phyloP scores from a whole-genome alignment of 2,113 vertebrate genomes.

The Ursus arctos region DNA sequence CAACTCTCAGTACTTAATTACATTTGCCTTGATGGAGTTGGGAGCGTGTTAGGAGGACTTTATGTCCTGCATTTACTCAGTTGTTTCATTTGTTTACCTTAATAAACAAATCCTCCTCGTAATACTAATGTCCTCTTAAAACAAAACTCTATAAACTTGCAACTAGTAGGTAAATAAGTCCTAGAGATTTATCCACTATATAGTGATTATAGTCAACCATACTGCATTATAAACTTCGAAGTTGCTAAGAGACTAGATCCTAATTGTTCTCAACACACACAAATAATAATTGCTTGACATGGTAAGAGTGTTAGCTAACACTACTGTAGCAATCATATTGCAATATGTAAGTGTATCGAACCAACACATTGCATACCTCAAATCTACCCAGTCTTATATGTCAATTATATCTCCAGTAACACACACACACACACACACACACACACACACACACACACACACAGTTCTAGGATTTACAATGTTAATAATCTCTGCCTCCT shows the following conservation, averaged over 20 bases:
- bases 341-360: neutral
- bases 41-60: neutral
- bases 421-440: too few relatives aligned
- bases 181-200: neutral
- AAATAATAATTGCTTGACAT: neutral
- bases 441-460: too few relatives aligned
- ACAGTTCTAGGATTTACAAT: neutral
- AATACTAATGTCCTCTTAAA: conserved; percentile 8
- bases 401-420: neutral
- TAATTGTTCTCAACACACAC: neutral
- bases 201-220: neutral
- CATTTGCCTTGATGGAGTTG: neutral
- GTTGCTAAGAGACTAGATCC: neutral
- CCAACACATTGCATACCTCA: neutral
- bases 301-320: neutral
- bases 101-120: neutral
- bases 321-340: neutral
- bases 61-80: neutral
- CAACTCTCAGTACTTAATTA: neutral
- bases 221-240: neutral
- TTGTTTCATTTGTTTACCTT: neutral
- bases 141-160: neutral
- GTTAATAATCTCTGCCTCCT: neutral
- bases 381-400: neutral
- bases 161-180: neutral